These are phyloP conservation scores for Varanus komodoensis DNA, from an alignment of 2,113 vertebrate species.

Conservation along the genomic window DNA sequence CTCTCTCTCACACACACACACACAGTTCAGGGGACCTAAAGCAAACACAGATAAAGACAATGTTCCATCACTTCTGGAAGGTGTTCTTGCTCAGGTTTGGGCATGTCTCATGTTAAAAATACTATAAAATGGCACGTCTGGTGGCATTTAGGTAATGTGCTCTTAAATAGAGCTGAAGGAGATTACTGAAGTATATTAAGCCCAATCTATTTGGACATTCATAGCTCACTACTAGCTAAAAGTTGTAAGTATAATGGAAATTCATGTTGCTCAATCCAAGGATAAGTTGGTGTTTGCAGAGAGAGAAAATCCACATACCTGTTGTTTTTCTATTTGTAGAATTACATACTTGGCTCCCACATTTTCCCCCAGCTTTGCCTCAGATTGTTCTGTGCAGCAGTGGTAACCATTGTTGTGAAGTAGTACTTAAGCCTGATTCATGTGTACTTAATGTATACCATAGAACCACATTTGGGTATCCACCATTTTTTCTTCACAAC, in stretches of 20 bases:
- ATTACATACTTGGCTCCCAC: neutral
- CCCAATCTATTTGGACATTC: neutral
- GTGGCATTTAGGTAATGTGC: neutral
- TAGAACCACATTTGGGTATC: neutral
- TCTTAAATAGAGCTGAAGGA: neutral
- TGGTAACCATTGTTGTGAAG: neutral
- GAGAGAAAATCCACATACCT: neutral
- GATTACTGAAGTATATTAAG: neutral
- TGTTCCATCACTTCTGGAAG: neutral
- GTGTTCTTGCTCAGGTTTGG: neutral
- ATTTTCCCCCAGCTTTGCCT: neutral
- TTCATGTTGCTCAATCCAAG: neutral
- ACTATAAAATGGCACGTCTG: neutral
- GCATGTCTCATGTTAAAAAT: neutral
- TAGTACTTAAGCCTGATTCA: too few species aligned
- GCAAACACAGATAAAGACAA: neutral
- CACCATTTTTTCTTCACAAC: neutral
- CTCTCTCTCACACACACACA: neutral
- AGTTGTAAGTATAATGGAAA: neutral
- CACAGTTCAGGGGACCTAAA: neutral
- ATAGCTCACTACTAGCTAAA: neutral
- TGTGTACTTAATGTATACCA: neutral
- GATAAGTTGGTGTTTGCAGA: neutral
- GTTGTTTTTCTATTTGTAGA: neutral
- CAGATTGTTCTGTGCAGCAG: neutral